Conservation (phyloP, 2,888 invertebrate genomes). For the Acanthosepion esculentum region DNA sequence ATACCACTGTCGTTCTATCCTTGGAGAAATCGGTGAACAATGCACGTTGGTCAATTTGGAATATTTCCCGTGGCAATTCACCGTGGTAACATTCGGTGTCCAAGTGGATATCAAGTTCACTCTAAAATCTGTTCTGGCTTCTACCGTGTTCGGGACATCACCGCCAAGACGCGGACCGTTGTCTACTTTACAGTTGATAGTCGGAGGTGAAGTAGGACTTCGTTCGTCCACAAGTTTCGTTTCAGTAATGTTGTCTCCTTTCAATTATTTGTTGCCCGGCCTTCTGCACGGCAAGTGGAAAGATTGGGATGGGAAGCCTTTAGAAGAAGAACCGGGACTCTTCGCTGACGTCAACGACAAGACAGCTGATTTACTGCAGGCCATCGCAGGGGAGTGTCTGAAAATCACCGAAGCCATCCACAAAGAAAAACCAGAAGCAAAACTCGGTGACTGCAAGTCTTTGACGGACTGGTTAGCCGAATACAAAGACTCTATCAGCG, state of each 20-base stretch:
- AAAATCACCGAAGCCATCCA: background rate
- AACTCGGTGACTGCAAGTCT: background rate
- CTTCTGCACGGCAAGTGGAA: conserved; percentile 6
- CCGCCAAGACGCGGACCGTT: conserved; percentile 41
- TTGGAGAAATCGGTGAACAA: conserved; percentile 24
- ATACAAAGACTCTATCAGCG: conserved; percentile 36
- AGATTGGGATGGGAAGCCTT: conserved; percentile 35
- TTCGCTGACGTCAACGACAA: background rate
- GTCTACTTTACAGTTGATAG: conserved; percentile 13
- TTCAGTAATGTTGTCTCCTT: background rate
- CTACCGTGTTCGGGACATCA: background rate
- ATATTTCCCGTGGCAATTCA: background rate
- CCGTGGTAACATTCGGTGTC: background rate
- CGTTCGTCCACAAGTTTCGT: background rate
- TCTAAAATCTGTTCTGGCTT: background rate
- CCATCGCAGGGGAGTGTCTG: background rate
- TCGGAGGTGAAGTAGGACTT: background rate
- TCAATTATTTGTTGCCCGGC: background rate
- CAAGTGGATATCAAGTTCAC: conserved; percentile 38
- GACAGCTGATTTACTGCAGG: background rate
- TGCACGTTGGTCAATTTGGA: conserved; percentile 40
- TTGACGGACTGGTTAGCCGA: background rate
- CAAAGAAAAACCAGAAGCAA: background rate
- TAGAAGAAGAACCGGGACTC: background rate
- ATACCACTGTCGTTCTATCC: background rate